Evolutionary conservation across 2,113 vertebrate genomes (phyloP).

Genomic region (Plotosus lineatus): DNA sequence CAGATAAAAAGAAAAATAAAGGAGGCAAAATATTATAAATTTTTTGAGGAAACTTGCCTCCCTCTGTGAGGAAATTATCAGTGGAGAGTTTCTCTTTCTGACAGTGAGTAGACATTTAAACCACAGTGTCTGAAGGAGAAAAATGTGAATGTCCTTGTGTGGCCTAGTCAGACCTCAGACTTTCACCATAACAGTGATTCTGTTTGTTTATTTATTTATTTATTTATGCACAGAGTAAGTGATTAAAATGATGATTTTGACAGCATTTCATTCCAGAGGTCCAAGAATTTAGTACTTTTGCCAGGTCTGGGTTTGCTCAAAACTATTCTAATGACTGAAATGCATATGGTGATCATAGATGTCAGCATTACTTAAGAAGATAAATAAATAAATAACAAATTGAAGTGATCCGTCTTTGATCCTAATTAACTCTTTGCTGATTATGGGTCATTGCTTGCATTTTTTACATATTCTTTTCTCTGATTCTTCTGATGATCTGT

Average conservation of each 20-base stretch:
- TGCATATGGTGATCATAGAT: not conserved
- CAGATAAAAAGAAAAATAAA: too few species aligned
- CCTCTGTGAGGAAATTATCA: too few species aligned
- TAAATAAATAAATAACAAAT: not conserved
- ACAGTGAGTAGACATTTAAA: too few species aligned
- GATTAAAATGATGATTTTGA: not conserved
- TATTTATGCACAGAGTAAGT: too few species aligned
- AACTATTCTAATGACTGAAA: not conserved
- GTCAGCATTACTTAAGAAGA: not conserved
- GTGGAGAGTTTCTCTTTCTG: too few species aligned
- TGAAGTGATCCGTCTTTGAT: not conserved
- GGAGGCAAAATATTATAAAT: too few species aligned
- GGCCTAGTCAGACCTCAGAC: too few species aligned
- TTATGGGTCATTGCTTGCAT: not conserved
- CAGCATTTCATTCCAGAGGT: not conserved
- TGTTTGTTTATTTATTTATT: too few species aligned
- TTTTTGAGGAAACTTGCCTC: too few species aligned
- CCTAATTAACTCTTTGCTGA: not conserved
- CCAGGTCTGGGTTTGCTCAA: not conserved
- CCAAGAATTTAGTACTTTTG: not conserved
- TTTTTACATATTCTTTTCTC: not conserved
- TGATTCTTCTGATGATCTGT: conserved; percentile 9
- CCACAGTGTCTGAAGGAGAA: too few species aligned
- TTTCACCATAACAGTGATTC: too few species aligned
- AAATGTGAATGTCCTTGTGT: too few species aligned